Conservation (phyloP, 92 coral and sea anemone species). For the Meandrina meandrites region DNA sequence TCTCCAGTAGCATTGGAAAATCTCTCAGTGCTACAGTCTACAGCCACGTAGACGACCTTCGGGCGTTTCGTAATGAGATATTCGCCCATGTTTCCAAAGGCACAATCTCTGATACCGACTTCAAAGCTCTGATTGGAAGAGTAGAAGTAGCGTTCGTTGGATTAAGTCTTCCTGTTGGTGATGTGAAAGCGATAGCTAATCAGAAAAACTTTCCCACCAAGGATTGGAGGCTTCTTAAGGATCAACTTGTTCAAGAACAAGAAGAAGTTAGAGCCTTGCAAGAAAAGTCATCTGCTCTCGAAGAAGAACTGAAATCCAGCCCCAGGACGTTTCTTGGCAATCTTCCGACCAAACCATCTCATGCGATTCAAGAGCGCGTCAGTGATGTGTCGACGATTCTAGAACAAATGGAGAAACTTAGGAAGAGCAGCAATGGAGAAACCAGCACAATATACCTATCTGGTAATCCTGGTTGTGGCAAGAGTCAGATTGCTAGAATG, state of each 20-base stretch:
- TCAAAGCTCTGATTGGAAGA: slow-evolving; percentile 14
- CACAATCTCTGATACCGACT: slow-evolving; percentile 14
- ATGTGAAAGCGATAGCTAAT: slow-evolving; percentile 20
- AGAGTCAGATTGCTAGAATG: slow-evolving; percentile 56
- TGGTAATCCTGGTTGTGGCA: slow-evolving; percentile 60
- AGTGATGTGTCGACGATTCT: slow-evolving; percentile 30
- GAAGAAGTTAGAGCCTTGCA: slow-evolving; percentile 5
- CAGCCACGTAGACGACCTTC: slow-evolving; percentile 18
- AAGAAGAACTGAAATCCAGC: neutral
- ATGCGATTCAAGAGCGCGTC: slow-evolving; percentile 16
- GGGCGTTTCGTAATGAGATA: slow-evolving; percentile 27
- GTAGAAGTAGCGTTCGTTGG: slow-evolving; percentile 26
- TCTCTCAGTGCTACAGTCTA: slow-evolving; percentile 4
- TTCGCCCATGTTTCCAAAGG: slow-evolving; percentile 28
- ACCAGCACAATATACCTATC: slow-evolving; percentile 35
- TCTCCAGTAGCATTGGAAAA: slow-evolving; percentile 47
- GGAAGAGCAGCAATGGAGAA: slow-evolving; percentile 19
- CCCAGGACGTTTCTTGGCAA: slow-evolving; percentile 17
- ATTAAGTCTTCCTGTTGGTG: slow-evolving; percentile 23
- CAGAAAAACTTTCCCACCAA: slow-evolving; percentile 23
- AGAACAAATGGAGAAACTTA: slow-evolving; percentile 33
- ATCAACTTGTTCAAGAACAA: slow-evolving; percentile 13
- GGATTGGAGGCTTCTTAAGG: slow-evolving; percentile 7
- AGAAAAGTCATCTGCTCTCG: slow-evolving; percentile 17
- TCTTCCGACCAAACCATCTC: slow-evolving; percentile 47